These are phyloP conservation scores for Eutolmus rufibarbis DNA, from an alignment of 2,888 invertebrate genomes.

Conservation along the genomic window DNA sequence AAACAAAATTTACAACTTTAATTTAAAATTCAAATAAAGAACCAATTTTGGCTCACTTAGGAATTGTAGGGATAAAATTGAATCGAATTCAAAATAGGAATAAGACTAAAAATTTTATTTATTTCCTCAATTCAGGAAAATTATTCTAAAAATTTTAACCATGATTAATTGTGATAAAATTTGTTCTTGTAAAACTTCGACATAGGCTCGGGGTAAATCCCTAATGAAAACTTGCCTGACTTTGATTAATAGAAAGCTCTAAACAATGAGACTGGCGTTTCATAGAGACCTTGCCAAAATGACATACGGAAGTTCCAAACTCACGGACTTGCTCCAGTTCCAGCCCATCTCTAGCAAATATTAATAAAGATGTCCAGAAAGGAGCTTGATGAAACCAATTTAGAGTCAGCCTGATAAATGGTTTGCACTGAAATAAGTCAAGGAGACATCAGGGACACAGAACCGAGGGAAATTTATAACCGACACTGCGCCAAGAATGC, in stretches of 20 bases:
- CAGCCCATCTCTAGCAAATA: background rate
- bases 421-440: background rate
- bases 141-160: background rate
- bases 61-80: too few species aligned
- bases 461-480: background rate
- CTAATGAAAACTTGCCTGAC: background rate
- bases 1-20: too few species aligned
- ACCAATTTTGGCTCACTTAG: too few species aligned
- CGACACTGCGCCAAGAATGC: background rate
- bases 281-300: background rate
- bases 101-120: background rate
- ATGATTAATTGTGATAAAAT: background rate
- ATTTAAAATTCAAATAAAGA: too few species aligned
- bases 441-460: background rate
- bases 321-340: background rate
- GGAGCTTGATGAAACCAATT: background rate
- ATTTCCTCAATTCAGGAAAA: background rate
- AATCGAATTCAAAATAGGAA: too few species aligned
- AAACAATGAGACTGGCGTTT: background rate
- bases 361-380: constrained; percentile 1
- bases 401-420: background rate
- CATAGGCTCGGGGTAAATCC: background rate
- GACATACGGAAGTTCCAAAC: background rate
- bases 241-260: background rate
- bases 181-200: background rate